Evolutionary conservation across 2,797 vertebrate genomes (phyloP).

Genomic region (Diceros bicornis): DNA sequence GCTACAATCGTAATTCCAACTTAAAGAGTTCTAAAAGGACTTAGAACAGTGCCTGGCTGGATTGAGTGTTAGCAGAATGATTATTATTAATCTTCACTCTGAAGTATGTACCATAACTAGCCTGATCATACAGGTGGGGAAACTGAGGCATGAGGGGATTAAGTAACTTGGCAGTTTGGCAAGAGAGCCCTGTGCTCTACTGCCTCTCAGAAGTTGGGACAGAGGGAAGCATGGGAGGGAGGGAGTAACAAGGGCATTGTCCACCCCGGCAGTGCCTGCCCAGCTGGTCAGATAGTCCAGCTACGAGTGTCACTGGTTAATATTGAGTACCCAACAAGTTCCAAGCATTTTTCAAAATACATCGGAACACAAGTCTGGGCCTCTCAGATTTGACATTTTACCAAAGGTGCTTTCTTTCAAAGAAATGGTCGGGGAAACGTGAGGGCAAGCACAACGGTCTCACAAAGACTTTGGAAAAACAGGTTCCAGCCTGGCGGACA

Average conservation of each 20-base stretch:
- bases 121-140: background rate
- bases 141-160: background rate
- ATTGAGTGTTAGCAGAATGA: background rate
- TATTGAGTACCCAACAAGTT: background rate
- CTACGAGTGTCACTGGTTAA: background rate
- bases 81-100: background rate
- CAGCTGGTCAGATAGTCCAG: background rate
- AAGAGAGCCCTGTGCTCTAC: background rate
- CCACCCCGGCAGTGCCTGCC: background rate
- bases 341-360: background rate
- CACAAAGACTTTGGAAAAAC: constrained; percentile 11
- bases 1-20: background rate
- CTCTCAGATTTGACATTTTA: background rate
- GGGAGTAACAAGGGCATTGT: background rate
- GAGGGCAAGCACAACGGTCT: background rate
- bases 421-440: background rate
- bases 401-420: constrained; percentile 18
- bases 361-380: too few relatives aligned
- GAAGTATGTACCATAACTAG: background rate
- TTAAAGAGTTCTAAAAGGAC: background rate
- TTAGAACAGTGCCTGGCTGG: background rate
- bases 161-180: background rate
- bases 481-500: constrained; percentile 12
- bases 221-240: background rate
- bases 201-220: background rate